A percentile compares a stretch with the other conserved stretches of the same genome.
These are phyloP conservation scores for Chiloscyllium plagiosum DNA, from an alignment of 2,113 vertebrate genomes.

Conservation along the genomic window DNA sequence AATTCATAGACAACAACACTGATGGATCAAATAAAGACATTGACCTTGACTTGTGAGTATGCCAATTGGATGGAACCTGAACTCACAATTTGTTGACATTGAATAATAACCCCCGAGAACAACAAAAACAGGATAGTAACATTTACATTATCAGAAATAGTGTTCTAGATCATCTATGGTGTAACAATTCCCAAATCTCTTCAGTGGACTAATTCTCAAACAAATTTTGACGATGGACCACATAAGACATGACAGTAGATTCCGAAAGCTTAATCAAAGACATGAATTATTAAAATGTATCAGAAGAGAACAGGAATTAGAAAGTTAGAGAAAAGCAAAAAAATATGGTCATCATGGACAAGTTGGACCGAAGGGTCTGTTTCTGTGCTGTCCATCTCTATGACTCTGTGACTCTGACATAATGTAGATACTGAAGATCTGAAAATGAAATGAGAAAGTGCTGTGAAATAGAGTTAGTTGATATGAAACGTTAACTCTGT, in stretches of 20 bases:
- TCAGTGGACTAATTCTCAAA: not conserved
- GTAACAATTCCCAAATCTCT: not conserved
- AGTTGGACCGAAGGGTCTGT: too few species aligned
- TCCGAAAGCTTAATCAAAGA: not conserved
- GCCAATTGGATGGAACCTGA: not conserved
- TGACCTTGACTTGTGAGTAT: not conserved
- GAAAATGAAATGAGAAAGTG: too few species aligned
- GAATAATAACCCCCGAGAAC: not conserved
- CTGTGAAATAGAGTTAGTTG: too few species aligned
- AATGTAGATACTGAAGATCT: too few species aligned
- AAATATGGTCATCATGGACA: too few species aligned
- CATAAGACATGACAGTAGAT: not conserved
- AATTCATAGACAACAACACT: not conserved
- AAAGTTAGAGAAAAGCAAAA: not conserved
- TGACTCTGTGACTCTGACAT: too few species aligned
- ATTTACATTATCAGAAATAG: not conserved
- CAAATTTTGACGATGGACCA: not conserved
- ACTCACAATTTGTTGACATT: not conserved
- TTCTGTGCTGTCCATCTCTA: too few species aligned
- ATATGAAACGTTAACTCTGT: too few species aligned
- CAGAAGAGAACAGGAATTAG: not conserved
- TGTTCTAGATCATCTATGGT: not conserved
- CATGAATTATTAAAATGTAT: not conserved
- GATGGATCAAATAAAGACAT: not conserved
- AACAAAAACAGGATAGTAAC: not conserved